Conservation (phyloP, 2,888 invertebrate species). For the Hirtodrosophila alboralis region DNA sequence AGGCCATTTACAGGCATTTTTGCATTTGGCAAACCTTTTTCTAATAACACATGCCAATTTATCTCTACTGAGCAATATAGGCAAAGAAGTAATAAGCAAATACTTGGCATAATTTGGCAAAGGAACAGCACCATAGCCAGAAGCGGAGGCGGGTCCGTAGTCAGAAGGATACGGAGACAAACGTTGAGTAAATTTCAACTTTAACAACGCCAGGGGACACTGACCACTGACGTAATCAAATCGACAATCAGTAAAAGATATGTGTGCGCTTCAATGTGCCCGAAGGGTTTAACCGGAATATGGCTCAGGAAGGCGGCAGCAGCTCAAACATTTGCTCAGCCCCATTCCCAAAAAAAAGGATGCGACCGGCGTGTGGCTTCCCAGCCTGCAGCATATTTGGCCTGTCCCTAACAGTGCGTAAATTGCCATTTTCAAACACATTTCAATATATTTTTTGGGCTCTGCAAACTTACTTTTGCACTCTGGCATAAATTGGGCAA, state of each 20-base stretch:
- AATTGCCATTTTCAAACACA: constrained; percentile 77
- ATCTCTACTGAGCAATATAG: constrained; percentile 27
- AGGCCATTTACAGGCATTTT: constrained; percentile 57
- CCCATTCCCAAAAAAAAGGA: constrained; percentile 22
- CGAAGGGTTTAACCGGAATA: constrained; percentile 46
- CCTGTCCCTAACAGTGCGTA: constrained; percentile 70
- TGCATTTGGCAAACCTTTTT: constrained; percentile 75
- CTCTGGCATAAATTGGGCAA: constrained; percentile 40
- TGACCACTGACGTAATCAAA: constrained; percentile 76
- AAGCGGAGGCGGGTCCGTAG: constrained; percentile 2
- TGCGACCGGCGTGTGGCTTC: constrained; percentile 41
- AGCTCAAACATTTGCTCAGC: constrained; percentile 36
- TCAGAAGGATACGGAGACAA: constrained; percentile 12
- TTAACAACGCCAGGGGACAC: constrained; percentile 61
- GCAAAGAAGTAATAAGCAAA: constrained; percentile 73
- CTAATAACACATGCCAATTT: constrained; percentile 73
- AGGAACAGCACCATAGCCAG: constrained; percentile 17
- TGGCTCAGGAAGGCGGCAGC: constrained; percentile 7
- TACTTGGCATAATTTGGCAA: constrained; percentile 74
- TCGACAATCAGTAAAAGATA: constrained; percentile 72
- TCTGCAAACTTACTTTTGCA: constrained; percentile 40
- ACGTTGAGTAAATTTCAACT: constrained; percentile 39
- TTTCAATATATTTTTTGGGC: constrained; percentile 60
- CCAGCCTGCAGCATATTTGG: constrained; percentile 69
- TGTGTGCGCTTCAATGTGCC: constrained; percentile 68